Percentiles rank a stretch among this genome's conserved stretches.
Evolutionary conservation across 2,888 invertebrate species (phyloP).

Genomic region (Temnothorax unifasciatus): DNA sequence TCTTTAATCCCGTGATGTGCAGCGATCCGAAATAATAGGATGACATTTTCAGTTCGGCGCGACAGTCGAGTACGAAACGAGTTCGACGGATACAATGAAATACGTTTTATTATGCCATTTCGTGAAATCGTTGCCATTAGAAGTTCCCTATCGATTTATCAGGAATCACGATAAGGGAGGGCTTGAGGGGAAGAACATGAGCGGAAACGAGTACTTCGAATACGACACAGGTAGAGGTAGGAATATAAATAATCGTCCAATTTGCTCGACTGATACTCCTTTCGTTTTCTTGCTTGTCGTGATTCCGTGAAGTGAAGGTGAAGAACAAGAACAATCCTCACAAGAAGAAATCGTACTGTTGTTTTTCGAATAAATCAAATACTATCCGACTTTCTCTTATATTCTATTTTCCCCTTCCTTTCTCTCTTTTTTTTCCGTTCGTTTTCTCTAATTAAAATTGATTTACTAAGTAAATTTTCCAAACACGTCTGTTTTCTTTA

Average conservation of each 20-base stretch:
- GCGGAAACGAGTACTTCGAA: slow-evolving; percentile 18
- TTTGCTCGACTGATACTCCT: slow-evolving; percentile 76
- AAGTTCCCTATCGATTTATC: slow-evolving; percentile 74
- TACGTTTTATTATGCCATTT: slow-evolving; percentile 78
- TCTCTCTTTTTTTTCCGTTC: neutral
- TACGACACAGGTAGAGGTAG: slow-evolving; percentile 57
- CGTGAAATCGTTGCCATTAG: slow-evolving; percentile 76
- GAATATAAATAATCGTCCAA: slow-evolving; percentile 81
- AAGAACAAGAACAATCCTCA: slow-evolving; percentile 14
- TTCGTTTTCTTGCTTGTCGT: slow-evolving; percentile 28
- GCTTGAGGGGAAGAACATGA: neutral
- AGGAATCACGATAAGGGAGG: slow-evolving; percentile 57
- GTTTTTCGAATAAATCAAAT: slow-evolving; percentile 27
- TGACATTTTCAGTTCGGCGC: slow-evolving; percentile 38
- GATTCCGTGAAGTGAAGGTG: slow-evolving; percentile 21
- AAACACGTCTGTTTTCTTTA: neutral
- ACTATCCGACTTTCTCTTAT: slow-evolving; percentile 6
- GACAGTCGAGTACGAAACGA: slow-evolving; percentile 59
- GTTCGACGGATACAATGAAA: slow-evolving; percentile 68
- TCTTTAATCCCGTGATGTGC: slow-evolving; percentile 5
- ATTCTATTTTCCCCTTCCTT: too few relatives aligned
- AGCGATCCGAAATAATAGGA: slow-evolving; percentile 50
- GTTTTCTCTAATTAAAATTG: slow-evolving; percentile 29
- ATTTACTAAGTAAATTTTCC: slow-evolving; percentile 8
- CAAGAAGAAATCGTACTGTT: slow-evolving; percentile 8